Conservation (phyloP, 2,797 vertebrate genomes). For the Gymnoscopelus microlampas region DNA sequence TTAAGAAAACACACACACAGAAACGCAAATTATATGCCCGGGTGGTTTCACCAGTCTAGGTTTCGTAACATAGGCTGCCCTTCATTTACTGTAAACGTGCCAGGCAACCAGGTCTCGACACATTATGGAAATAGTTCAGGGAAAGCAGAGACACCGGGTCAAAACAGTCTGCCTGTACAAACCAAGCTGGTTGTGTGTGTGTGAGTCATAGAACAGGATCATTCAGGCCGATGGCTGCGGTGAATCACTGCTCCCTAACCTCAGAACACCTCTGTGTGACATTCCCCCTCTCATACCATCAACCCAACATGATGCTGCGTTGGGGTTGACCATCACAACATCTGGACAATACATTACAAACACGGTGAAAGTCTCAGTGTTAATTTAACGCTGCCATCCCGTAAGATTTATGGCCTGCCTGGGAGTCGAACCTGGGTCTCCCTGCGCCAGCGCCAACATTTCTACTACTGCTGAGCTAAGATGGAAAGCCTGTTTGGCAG, state of each 20-base stretch:
- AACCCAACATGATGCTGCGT: too few relatives aligned
- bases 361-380: too few relatives aligned
- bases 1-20: slow-evolving; percentile 40
- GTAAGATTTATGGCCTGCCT: too few relatives aligned
- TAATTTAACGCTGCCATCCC: too few relatives aligned
- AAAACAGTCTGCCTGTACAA: not conserved
- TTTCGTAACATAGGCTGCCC: slow-evolving; percentile 48
- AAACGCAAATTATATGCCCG: slow-evolving; percentile 61
- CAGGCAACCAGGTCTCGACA: slow-evolving; percentile 48
- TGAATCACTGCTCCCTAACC: slow-evolving; percentile 46
- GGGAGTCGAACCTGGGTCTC: too few relatives aligned
- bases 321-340: not conserved
- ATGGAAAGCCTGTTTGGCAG: too few relatives aligned
- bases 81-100: slow-evolving; percentile 63
- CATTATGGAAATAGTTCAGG: slow-evolving; percentile 60
- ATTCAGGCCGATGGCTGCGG: slow-evolving; percentile 38
- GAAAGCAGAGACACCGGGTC: slow-evolving; percentile 53
- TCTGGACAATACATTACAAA: too few relatives aligned
- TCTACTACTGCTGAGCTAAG: too few relatives aligned
- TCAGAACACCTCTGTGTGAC: slow-evolving; percentile 59
- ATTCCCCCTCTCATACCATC: slow-evolving; percentile 35
- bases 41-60: slow-evolving; percentile 63
- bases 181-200: slow-evolving; percentile 12
- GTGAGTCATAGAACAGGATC: slow-evolving; percentile 35
- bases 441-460: too few relatives aligned